Base-by-base conservation (phyloP, 2,888 invertebrate species). In the Dyspetes luteomarginatus region DNA sequence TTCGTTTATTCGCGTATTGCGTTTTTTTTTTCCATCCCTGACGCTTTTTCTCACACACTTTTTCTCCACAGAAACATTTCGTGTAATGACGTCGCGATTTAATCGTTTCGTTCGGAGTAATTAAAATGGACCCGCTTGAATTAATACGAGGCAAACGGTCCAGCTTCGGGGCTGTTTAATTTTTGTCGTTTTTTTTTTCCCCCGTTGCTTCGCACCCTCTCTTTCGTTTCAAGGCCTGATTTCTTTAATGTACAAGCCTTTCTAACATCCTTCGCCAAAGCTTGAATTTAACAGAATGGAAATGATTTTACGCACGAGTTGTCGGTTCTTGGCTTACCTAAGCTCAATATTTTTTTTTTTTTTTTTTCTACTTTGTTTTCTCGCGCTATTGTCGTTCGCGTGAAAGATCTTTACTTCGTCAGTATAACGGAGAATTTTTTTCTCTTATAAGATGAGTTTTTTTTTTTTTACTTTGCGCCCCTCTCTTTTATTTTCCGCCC, bases 91-190 rank as follows among this genome's bases (percentile, higher is more conserved):
- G 72, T 50, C 62, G 78, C 62, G 67, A 77, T 81, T 83, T 71
- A 83, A 85, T 83, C 78, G 79, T 65, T 45, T 71, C 81, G 81
- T 81, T 71, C 73, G n/a, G n/a, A 72, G 79, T 80, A 87, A 87
- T 86, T 87, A 87, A 86, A 87, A 85, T 79, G 73, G 56, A 62
- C 75, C 81, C 78, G 85, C 60, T 79, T 83, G 84, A 86, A 76
- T 87, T 84, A 86, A 85, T 84, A 81, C 78, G 81, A 24, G 79
- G 58, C 52, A 69, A 74, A 48, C 48, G n/a, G 17, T 1, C 48
- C 15, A 36, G 36, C 36, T n/a, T 3, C 36, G 36, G 12, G 36
- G 36, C 36, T 12, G 36, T 7, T 65, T 17, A 9, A 15, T 45
- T 43, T 55, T 69, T 68, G 41, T 15, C 62, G 22, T 9, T 28